Base-by-base conservation (phyloP, 2,888 invertebrate genomes). In the Amphipoea lucens region DNA sequence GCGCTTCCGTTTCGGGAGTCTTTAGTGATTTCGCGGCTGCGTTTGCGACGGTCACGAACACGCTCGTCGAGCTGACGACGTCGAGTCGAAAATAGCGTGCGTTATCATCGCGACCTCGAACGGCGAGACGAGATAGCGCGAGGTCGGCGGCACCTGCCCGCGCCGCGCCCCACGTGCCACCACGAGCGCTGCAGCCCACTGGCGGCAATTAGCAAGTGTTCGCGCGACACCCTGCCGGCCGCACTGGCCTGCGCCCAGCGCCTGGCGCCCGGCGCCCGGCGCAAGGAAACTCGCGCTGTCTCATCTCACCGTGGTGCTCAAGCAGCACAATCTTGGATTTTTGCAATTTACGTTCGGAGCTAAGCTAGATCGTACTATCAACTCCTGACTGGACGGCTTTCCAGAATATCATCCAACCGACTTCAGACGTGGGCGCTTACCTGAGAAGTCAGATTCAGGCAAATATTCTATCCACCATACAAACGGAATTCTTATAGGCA, bases 31-130 rank as follows among this genome's bases (percentile, higher is more conserved):
- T 90, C 85, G 92, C 92, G 94, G 92, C 92, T 95, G 95, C 95
- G 95, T 94, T 94, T 93, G 94, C 95, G 95, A 93, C 93, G 94
- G 95, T 94, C 94, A 93, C 93, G 93, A 93, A 90, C 94, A 93
- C 86, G 83, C 65, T 87, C 83, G 84, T 87, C 88, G 94, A 93
- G 94, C 92, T 91, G 93, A 90, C 92, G 92, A 91, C 92, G 92
- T 91, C 87, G 93, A 92, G 89, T 95, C 94, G 87, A 92, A 96
- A 96, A 96, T 96, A 96, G 95, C 94, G 94, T 95, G 93, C 95
- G 96, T 96, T 96, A 96, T 96, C 96, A 96, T 92, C 93, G 94
- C 94, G 95, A 95, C 96, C 95, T 96, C 96, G 96, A 93, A 92
- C 93, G 95, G 93, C 95, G 95, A 95, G 95, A 95, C 96, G 94